Percentiles rank a stretch among this genome's conserved stretches.
Evolutionary conservation across 2,888 invertebrate genomes (phyloP).

Genomic region (Alviniconcha strummeri): DNA sequence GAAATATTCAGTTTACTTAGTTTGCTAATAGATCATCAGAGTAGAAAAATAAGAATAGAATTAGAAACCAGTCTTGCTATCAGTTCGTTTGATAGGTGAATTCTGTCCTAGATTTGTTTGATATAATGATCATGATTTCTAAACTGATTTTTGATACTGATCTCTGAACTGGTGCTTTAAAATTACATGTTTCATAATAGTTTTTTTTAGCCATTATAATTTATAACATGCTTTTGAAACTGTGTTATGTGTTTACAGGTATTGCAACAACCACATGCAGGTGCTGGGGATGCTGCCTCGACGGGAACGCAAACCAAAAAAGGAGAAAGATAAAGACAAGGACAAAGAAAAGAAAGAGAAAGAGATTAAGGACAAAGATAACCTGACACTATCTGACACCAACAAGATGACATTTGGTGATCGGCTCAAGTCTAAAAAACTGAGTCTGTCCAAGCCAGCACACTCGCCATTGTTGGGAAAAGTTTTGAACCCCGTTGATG

Average conservation of each 20-base stretch:
- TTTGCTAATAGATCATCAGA: too few relatives aligned
- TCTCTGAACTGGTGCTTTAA: too few relatives aligned
- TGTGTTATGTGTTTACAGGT: constrained; percentile 57
- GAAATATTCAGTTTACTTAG: too few relatives aligned
- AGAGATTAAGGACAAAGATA: constrained; percentile 39
- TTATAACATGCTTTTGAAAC: too few relatives aligned
- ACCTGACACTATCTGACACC: constrained; percentile 36
- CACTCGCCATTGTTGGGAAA: constrained; percentile 42
- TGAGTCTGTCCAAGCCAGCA: constrained; percentile 17
- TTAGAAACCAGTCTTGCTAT: too few relatives aligned
- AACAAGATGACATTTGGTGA: constrained; percentile 58
- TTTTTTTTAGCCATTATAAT: too few relatives aligned
- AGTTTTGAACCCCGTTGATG: constrained; percentile 46
- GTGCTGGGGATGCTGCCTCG: constrained; percentile 69
- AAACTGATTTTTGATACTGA: too few relatives aligned
- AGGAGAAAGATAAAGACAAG: constrained; percentile 50
- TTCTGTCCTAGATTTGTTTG: too few relatives aligned
- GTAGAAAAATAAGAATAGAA: too few relatives aligned
- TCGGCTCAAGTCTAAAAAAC: constrained; percentile 55
- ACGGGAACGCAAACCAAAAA: constrained; percentile 62
- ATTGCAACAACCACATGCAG: constrained; percentile 76
- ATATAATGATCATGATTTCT: too few relatives aligned
- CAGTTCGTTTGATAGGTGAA: too few relatives aligned
- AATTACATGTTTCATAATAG: too few relatives aligned
- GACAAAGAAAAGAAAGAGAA: constrained; percentile 42